Percentiles rank a stretch among this genome's conserved stretches.
These are phyloP conservation scores for Deroptyus accipitrinus DNA, from an alignment of 2,113 vertebrate genomes.

Conservation along the genomic window DNA sequence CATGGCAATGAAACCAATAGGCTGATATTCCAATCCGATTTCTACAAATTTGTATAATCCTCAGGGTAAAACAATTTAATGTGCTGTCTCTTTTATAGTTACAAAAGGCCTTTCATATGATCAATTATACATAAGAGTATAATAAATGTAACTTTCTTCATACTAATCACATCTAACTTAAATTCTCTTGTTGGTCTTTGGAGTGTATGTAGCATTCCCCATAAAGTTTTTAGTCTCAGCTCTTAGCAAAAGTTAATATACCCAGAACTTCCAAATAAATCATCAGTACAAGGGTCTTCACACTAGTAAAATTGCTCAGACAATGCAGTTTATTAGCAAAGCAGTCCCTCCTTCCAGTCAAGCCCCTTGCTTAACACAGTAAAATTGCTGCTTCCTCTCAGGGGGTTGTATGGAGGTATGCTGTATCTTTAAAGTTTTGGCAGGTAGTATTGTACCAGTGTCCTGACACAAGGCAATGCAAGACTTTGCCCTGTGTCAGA, in stretches of 20 bases:
- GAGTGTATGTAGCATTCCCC: slow-evolving; percentile 77
- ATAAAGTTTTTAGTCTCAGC: slow-evolving; percentile 81
- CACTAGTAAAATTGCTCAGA: slow-evolving; percentile 68
- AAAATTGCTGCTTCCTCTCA: slow-evolving; percentile 21
- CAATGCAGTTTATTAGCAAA: slow-evolving; percentile 66
- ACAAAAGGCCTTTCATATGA: slow-evolving; percentile 84
- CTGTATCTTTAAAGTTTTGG: slow-evolving; percentile 14
- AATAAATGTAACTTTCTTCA: slow-evolving; percentile 85
- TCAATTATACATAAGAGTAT: slow-evolving; percentile 85
- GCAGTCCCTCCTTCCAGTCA: slow-evolving; percentile 40
- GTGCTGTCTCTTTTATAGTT: slow-evolving; percentile 85
- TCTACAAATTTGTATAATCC: slow-evolving; percentile 81
- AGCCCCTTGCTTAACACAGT: slow-evolving; percentile 16
- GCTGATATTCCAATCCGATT: slow-evolving; percentile 77
- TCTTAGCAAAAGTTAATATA: slow-evolving; percentile 83
- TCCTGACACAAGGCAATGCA: not conserved
- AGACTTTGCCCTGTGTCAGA: not conserved
- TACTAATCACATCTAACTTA: slow-evolving; percentile 85
- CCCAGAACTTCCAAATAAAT: slow-evolving; percentile 79
- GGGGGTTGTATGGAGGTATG: slow-evolving; percentile 5
- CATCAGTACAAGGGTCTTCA: slow-evolving; percentile 62
- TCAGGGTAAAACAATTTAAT: slow-evolving; percentile 84
- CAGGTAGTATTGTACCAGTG: not conserved
- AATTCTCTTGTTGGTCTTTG: slow-evolving; percentile 80
- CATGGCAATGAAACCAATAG: slow-evolving; percentile 77